These are phyloP conservation scores for Epizoanthus rinbou DNA, from an alignment of 92 coral and sea anemone genomes.

Conservation along the genomic window DNA sequence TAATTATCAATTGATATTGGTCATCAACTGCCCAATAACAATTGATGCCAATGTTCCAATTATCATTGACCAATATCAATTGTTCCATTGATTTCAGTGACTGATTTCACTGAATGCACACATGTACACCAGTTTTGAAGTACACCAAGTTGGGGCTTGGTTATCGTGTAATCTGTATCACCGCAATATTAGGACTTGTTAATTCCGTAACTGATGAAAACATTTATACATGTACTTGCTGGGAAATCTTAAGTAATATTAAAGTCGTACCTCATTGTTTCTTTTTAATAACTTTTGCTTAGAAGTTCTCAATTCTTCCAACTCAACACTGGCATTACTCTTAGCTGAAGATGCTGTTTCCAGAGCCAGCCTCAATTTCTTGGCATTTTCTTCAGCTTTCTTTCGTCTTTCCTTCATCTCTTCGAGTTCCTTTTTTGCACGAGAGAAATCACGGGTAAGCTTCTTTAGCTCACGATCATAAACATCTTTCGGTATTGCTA, in stretches of 20 bases:
- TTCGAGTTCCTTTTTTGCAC: slow-evolving; percentile 65
- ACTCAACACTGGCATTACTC: slow-evolving; percentile 61
- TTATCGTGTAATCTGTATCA: too few species aligned
- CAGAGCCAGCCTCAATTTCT: slow-evolving; percentile 60
- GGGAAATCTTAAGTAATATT: too few species aligned
- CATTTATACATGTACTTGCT: too few species aligned
- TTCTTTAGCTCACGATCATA: slow-evolving; percentile 84
- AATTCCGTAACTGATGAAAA: too few species aligned
- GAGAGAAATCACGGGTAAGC: slow-evolving; percentile 69
- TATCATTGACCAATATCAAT: background rate
- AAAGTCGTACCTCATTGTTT: slow-evolving; percentile 72
- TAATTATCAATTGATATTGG: too few species aligned
- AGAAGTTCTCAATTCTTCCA: slow-evolving; percentile 69
- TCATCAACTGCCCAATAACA: too few species aligned
- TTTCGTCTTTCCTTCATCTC: slow-evolving; percentile 61
- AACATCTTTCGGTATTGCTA: slow-evolving; percentile 75
- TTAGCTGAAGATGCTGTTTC: slow-evolving; percentile 65
- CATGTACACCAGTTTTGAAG: too few species aligned
- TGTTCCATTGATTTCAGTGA: background rate
- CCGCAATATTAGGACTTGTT: too few species aligned
- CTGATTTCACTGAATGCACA: background rate
- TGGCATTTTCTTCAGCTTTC: slow-evolving; percentile 72
- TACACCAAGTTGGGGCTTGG: too few species aligned
- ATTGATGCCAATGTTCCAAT: too few species aligned
- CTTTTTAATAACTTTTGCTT: slow-evolving; percentile 83